Evolutionary conservation across 2,797 vertebrate genomes (phyloP).

Genomic region (Bradypus variegatus): DNA sequence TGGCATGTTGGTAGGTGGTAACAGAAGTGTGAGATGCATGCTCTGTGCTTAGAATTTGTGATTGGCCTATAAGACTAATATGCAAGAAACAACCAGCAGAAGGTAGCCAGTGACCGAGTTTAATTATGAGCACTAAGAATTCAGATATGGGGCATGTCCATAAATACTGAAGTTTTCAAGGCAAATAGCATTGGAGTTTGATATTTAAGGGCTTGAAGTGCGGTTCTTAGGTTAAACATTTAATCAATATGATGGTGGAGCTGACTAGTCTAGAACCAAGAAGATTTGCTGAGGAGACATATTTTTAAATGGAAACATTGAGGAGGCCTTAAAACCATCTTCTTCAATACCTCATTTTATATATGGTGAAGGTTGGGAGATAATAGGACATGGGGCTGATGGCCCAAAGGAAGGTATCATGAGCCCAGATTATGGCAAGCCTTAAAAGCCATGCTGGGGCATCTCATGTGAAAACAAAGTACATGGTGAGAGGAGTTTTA

Average conservation of each 20-base stretch:
- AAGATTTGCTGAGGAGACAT: neutral
- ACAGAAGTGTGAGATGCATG: neutral
- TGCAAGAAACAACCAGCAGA: neutral
- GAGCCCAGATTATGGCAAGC: neutral
- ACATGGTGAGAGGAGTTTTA: neutral
- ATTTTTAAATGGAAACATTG: slow-evolving; percentile 16
- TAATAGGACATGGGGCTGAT: neutral
- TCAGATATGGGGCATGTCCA: neutral
- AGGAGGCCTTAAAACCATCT: neutral
- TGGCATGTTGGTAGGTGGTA: neutral
- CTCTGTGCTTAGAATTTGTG: neutral
- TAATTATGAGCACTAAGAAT: neutral
- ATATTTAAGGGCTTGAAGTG: neutral
- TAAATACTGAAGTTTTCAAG: neutral
- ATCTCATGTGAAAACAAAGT: no score
- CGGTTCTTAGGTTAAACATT: neutral
- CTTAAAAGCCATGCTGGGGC: neutral
- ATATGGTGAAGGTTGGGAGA: neutral
- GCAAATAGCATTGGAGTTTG: neutral
- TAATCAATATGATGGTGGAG: neutral
- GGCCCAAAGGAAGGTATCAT: neutral
- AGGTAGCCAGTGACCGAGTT: neutral
- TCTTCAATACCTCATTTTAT: neutral
- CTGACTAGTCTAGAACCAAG: neutral
- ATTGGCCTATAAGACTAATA: neutral